Conservation (phyloP, 2,888 invertebrate genomes). For the Andrena fulva region DNA sequence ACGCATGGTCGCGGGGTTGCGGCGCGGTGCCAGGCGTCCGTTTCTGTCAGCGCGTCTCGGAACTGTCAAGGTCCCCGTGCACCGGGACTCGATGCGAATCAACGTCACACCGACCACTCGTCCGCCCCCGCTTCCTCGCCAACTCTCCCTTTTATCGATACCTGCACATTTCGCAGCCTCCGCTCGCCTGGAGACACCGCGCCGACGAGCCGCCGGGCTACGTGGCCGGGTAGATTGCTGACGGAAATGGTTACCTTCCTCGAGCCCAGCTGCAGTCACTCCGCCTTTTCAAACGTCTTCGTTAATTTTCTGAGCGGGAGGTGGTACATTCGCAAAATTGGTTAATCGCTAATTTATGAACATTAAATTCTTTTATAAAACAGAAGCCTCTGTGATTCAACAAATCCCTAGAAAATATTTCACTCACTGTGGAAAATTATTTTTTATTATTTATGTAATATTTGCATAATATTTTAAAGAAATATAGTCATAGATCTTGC, state of each 20-base stretch:
- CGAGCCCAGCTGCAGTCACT: not conserved
- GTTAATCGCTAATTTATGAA: too few relatives aligned
- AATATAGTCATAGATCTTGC: too few relatives aligned
- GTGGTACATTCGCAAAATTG: not conserved
- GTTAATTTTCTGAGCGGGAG: not conserved
- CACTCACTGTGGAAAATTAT: too few relatives aligned
- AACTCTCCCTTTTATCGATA: slow-evolving; percentile 23
- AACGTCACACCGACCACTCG: slow-evolving; percentile 38
- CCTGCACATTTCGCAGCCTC: slow-evolving; percentile 1
- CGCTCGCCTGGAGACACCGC: not conserved
- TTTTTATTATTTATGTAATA: too few relatives aligned
- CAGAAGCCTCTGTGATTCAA: too few relatives aligned
- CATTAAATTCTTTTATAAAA: too few relatives aligned
- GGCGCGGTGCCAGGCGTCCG: slow-evolving; percentile 38
- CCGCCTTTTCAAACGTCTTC: not conserved
- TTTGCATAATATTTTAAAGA: too few relatives aligned
- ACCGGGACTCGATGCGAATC: slow-evolving; percentile 50
- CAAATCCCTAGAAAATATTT: too few relatives aligned
- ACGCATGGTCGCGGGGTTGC: slow-evolving; percentile 55
- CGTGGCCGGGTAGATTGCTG: slow-evolving; percentile 19
- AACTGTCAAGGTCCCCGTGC: slow-evolving; percentile 72
- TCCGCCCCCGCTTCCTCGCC: slow-evolving; percentile 34
- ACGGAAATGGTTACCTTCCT: slow-evolving; percentile 11
- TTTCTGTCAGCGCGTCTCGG: slow-evolving; percentile 68
- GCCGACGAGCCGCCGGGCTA: not conserved